A percentile compares a stretch with the other conserved stretches of the same genome.
Evolutionary conservation across 2,888 invertebrate genomes (phyloP).

Genomic region (Minunthozetes semirufus): DNA sequence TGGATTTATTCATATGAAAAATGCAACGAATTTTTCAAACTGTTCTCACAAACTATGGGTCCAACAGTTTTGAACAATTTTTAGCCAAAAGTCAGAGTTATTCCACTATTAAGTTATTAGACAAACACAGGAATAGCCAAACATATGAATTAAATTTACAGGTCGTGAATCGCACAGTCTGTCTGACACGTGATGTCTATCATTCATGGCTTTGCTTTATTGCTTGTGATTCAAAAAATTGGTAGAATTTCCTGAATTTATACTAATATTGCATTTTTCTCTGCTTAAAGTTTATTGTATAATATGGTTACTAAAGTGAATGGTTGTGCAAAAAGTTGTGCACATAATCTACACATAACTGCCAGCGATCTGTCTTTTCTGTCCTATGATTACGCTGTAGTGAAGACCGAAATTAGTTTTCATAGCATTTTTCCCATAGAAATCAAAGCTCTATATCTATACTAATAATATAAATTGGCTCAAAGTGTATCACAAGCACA

Average conservation of each 20-base stretch:
- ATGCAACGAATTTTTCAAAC: background rate
- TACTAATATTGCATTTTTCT: background rate
- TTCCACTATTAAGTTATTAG: background rate
- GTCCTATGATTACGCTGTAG: background rate
- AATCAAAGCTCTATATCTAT: conserved; percentile 21
- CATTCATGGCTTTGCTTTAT: background rate
- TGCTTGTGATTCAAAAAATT: background rate
- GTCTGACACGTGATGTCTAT: background rate
- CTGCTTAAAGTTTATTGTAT: background rate
- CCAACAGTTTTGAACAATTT: background rate
- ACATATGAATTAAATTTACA: no score
- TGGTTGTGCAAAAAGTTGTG: background rate
- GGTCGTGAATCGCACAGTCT: background rate
- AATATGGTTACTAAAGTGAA: conserved; percentile 9
- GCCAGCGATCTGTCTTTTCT: background rate
- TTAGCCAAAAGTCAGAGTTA: background rate
- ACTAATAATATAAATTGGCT: conserved; percentile 26
- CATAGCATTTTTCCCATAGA: conserved; percentile 11
- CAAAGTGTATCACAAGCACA: conserved; percentile 14
- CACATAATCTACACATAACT: background rate
- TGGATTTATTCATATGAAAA: conserved; percentile 2
- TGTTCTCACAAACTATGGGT: background rate
- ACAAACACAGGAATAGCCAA: background rate
- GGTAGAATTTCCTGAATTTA: background rate
- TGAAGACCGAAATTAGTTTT: background rate